Evolutionary conservation across 2,888 invertebrate genomes (phyloP).

Genomic region (Xestia c-nigrum): DNA sequence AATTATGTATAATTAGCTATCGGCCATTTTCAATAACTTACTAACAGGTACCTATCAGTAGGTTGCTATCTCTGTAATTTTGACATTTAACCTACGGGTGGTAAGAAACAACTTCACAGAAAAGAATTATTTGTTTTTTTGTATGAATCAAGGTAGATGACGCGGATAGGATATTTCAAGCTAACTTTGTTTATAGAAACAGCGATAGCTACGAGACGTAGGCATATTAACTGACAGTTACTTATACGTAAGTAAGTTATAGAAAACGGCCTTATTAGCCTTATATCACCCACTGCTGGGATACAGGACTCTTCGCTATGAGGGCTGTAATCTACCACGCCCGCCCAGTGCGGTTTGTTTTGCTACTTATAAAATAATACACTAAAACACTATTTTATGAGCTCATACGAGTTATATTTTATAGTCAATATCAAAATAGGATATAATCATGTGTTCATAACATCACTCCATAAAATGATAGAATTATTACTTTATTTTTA

Average conservation of each 20-base stretch:
- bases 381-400: slow-evolving; percentile 4
- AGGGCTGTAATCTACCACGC: neutral
- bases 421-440: neutral
- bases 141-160: too few relatives aligned
- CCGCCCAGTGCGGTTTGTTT: neutral
- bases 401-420: slow-evolving; percentile 1
- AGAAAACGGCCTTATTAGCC: neutral
- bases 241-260: too few relatives aligned
- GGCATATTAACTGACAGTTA: too few relatives aligned
- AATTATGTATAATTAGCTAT: neutral
- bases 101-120: too few relatives aligned
- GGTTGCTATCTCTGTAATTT: too few relatives aligned
- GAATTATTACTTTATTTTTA: neutral
- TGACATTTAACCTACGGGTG: too few relatives aligned
- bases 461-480: neutral
- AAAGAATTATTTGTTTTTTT: too few relatives aligned
- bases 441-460: neutral
- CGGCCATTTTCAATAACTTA: too few relatives aligned
- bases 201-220: too few relatives aligned
- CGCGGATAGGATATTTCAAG: too few relatives aligned
- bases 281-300: neutral
- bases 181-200: too few relatives aligned
- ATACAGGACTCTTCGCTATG: neutral
- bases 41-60: too few relatives aligned
- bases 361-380: slow-evolving; percentile 1